These are phyloP conservation scores for Platyrinchus mystaceus DNA, from an alignment of 2,797 vertebrate species.

Conservation along the genomic window DNA sequence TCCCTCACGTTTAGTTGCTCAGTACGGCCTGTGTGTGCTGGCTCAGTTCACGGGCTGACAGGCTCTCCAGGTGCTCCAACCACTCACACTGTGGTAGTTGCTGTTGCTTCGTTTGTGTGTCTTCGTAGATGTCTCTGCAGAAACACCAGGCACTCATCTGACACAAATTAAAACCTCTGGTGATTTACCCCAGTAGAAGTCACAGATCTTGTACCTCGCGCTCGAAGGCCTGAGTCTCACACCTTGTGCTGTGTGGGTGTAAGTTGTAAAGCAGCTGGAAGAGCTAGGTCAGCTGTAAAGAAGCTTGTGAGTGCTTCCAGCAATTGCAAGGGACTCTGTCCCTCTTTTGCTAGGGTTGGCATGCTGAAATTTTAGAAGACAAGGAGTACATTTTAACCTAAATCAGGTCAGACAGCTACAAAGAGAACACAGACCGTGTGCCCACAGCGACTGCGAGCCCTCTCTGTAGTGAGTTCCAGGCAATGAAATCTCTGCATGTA, in stretches of 20 bases:
- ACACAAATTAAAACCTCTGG: not conserved
- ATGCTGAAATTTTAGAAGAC: not conserved
- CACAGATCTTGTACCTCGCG: accelerated
- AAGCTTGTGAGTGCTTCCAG: not conserved
- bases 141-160: not conserved
- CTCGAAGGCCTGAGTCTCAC: not conserved
- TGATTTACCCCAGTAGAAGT: not conserved
- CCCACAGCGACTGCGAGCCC: accelerated
- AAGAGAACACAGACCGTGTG: not conserved
- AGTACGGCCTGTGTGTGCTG: accelerated
- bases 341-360: not conserved
- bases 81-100: not conserved
- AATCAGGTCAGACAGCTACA: not conserved
- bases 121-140: not conserved
- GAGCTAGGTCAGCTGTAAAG: not conserved
- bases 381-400: not conserved
- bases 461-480: not conserved
- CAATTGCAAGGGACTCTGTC: not conserved
- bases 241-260: not conserved
- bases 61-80: not conserved
- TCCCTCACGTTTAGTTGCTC: not conserved
- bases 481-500: not conserved
- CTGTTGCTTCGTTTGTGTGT: not conserved
- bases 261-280: not conserved
- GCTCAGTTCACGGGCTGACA: not conserved